Evolutionary conservation across 2,888 invertebrate species (phyloP).

Genomic region (Hypsopygia costalis): DNA sequence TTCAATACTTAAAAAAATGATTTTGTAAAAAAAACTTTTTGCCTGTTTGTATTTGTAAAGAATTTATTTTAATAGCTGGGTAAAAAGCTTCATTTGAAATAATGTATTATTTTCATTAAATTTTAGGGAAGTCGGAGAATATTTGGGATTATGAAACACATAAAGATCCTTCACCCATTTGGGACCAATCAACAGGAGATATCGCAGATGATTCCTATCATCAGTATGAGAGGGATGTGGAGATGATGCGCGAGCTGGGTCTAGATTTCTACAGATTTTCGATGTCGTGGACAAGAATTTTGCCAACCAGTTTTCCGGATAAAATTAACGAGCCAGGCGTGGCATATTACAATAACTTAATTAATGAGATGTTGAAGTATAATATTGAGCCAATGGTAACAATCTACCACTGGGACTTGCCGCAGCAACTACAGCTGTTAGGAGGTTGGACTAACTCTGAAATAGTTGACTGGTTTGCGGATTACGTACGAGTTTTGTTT

Average conservation of each 20-base stretch:
- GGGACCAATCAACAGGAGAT: slow-evolving; percentile 62
- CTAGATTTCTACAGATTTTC: slow-evolving; percentile 74
- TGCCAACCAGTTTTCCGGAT: slow-evolving; percentile 74
- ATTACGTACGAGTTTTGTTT: slow-evolving; percentile 59
- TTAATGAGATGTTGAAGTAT: slow-evolving; percentile 78
- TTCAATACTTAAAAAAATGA: too few species aligned
- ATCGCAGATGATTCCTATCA: slow-evolving; percentile 79
- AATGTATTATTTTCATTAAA: neutral
- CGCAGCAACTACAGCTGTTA: slow-evolving; percentile 64
- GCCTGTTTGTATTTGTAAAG: too few species aligned
- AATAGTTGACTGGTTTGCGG: slow-evolving; percentile 58
- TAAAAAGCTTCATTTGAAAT: too few species aligned
- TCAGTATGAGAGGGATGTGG: slow-evolving; percentile 74
- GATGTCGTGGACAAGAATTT: slow-evolving; percentile 81
- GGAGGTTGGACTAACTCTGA: slow-evolving; percentile 69
- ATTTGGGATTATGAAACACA: slow-evolving; percentile 40
- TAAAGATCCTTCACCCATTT: slow-evolving; percentile 25
- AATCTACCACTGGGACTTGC: slow-evolving; percentile 74
- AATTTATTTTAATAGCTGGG: too few species aligned
- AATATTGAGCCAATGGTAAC: slow-evolving; percentile 81
- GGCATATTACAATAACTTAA: slow-evolving; percentile 82
- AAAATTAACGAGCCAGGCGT: slow-evolving; percentile 80
- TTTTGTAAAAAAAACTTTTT: too few species aligned
- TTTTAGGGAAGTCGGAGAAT: slow-evolving; percentile 32
- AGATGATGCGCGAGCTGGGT: slow-evolving; percentile 54